Evolutionary conservation across 1,140 invertebrate species (phyloP).

Genomic region (Philaenus spumarius): DNA sequence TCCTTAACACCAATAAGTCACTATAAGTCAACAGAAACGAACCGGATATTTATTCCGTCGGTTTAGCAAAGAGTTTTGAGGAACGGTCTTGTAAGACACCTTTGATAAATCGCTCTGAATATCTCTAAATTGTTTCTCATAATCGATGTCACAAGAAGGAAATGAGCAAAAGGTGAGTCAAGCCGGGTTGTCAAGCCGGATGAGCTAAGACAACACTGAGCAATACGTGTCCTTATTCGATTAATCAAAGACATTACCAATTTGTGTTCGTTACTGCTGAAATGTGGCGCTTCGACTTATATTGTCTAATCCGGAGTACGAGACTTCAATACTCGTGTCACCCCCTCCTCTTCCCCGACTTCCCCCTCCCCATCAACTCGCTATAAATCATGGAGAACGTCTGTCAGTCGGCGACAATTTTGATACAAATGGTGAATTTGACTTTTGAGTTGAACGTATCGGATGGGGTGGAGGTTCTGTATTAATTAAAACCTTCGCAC

Average conservation of each 20-base stretch:
- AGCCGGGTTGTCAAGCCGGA: too few species aligned
- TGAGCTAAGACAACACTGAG: not conserved
- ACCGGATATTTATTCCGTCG: too few species aligned
- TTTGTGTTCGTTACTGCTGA: conserved; percentile 12
- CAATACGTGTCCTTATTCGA: conserved; percentile 14
- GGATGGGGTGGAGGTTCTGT: not conserved
- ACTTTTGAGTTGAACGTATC: not conserved
- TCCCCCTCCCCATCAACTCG: not conserved
- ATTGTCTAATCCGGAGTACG: not conserved
- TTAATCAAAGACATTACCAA: conserved; percentile 21
- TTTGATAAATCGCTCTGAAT: too few species aligned
- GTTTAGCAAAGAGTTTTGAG: too few species aligned
- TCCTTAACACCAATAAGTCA: too few species aligned
- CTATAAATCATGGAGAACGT: conserved; percentile 14
- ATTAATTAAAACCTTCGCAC: conserved; percentile 13
- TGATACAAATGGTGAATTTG: conserved; percentile 5
- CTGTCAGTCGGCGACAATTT: conserved; percentile 7
- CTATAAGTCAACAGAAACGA: too few species aligned
- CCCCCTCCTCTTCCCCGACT: not conserved
- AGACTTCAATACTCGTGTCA: conserved; percentile 7
- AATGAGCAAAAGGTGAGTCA: too few species aligned
- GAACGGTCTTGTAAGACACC: too few species aligned
- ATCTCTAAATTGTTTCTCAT: too few species aligned
- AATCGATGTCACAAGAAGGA: too few species aligned
- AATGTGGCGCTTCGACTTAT: not conserved